Conservation (phyloP, 2,797 vertebrate genomes). For the Telmatherina bonti region DNA sequence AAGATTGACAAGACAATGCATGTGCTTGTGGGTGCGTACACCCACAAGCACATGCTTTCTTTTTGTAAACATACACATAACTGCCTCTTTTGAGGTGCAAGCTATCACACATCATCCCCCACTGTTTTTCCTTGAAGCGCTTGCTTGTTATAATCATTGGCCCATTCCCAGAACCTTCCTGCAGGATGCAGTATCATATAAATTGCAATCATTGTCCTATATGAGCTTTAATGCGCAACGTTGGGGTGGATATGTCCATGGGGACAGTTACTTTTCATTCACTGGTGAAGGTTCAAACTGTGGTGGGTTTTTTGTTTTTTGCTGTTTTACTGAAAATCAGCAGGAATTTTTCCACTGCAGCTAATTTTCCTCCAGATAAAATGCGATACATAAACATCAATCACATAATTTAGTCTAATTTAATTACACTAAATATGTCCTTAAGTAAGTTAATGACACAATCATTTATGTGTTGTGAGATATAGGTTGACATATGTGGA, state of each 20-base stretch:
- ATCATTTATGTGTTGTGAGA: background rate
- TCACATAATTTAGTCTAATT: background rate
- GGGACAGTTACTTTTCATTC: background rate
- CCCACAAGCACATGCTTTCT: background rate
- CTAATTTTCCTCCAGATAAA: background rate
- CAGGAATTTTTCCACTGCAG: background rate
- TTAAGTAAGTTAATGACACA: slow-evolving; percentile 8
- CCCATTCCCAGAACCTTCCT: slow-evolving; percentile 2
- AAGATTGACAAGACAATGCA: slow-evolving; percentile 9
- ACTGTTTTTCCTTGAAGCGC: background rate
- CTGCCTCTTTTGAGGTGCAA: slow-evolving; percentile 24
- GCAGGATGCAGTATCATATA: background rate
- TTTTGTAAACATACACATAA: slow-evolving; percentile 4
- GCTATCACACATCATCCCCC: background rate
- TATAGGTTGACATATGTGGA: background rate
- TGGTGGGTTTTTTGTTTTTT: background rate
- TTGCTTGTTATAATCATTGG: slow-evolving; percentile 19
- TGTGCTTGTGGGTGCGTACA: background rate
- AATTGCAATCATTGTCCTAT: background rate
- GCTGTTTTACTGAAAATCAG: background rate
- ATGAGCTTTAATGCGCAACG: slow-evolving; percentile 3
- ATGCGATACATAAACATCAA: background rate
- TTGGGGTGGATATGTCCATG: background rate
- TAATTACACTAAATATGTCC: slow-evolving; percentile 1
- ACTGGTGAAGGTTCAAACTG: background rate